A percentile compares a stretch with the other conserved stretches of the same genome.
Evolutionary conservation across 2,888 invertebrate species (phyloP).

Genomic region (Schizotus pectinicornis): DNA sequence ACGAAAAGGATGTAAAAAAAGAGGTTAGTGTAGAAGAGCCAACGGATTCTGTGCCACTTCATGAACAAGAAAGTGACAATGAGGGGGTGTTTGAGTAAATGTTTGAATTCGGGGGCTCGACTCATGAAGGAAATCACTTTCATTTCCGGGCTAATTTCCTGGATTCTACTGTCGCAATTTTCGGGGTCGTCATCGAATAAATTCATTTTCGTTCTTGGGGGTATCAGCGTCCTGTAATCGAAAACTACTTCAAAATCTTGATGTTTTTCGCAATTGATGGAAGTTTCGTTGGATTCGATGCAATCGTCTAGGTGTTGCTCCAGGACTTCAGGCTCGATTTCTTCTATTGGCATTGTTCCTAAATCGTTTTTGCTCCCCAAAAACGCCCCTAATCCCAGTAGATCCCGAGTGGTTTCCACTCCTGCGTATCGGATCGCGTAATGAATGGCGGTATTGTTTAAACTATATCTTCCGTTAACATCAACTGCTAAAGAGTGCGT

Average conservation of each 20-base stretch:
- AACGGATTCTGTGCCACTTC: constrained; percentile 80
- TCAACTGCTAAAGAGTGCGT: constrained; percentile 48
- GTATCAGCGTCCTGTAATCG: constrained; percentile 65
- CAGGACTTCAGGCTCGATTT: constrained; percentile 73
- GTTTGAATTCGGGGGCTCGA: constrained; percentile 69
- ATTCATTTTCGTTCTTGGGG: constrained; percentile 52
- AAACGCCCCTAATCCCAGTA: constrained; percentile 75
- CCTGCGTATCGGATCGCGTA: constrained; percentile 77
- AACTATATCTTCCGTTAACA: constrained; percentile 52
- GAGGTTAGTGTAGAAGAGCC: constrained; percentile 76
- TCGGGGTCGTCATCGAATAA: constrained; percentile 57
- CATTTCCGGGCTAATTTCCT: constrained; percentile 70
- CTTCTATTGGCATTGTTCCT: constrained; percentile 72
- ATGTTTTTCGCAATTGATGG: constrained; percentile 64
- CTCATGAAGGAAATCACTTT: constrained; percentile 77
- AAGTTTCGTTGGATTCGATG: constrained; percentile 69
- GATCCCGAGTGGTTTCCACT: constrained; percentile 65
- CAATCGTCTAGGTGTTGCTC: constrained; percentile 78
- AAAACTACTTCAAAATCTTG: constrained; percentile 67
- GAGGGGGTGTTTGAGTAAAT: constrained; percentile 78
- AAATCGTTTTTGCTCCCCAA: constrained; percentile 72
- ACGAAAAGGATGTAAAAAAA: constrained; percentile 74
- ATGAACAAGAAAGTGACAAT: constrained; percentile 80
- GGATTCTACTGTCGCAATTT: constrained; percentile 51
- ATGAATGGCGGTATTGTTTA: constrained; percentile 62